Evolutionary conservation across 2,888 invertebrate species (phyloP).

Genomic region (Nomada fucata): DNA sequence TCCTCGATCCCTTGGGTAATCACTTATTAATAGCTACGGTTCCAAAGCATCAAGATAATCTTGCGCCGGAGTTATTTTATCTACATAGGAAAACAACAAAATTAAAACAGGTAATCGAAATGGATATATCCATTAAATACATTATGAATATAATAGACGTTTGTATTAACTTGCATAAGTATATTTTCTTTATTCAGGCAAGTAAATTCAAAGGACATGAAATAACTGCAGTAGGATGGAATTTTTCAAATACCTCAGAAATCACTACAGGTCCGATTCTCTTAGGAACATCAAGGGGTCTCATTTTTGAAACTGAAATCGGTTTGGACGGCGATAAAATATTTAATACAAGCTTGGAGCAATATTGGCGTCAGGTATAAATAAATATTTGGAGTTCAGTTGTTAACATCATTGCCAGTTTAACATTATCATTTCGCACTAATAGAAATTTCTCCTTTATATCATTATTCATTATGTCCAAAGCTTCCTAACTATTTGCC

Average conservation of each 20-base stretch:
- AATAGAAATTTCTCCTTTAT: constrained; percentile 63
- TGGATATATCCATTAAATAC: not conserved
- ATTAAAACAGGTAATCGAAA: constrained; percentile 86
- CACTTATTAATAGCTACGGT: constrained; percentile 92
- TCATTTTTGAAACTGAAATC: constrained; percentile 96
- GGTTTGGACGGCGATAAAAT: constrained; percentile 92
- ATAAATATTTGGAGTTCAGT: constrained; percentile 8
- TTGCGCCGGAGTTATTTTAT: constrained; percentile 91
- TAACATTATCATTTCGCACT: constrained; percentile 45
- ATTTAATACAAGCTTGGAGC: constrained; percentile 90
- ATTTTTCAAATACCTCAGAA: constrained; percentile 89
- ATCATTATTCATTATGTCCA: constrained; percentile 66
- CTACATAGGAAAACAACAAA: constrained; percentile 91
- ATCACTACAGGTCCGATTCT: constrained; percentile 92
- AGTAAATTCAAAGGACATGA: constrained; percentile 90
- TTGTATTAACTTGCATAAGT: too few species aligned
- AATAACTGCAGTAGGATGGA: constrained; percentile 97
- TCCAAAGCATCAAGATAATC: constrained; percentile 86
- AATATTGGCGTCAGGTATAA: constrained; percentile 93
- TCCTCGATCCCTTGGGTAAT: constrained; percentile 94
- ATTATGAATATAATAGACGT: not conserved
- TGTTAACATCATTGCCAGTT: constrained; percentile 36
- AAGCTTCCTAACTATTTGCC: constrained; percentile 92
- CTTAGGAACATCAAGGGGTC: constrained; percentile 94
- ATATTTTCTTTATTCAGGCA: constrained; percentile 80